Percentiles rank a stretch among this genome's conserved stretches.
Evolutionary conservation across 2,888 invertebrate species (phyloP).

Genomic region (Ophion ellenae): DNA sequence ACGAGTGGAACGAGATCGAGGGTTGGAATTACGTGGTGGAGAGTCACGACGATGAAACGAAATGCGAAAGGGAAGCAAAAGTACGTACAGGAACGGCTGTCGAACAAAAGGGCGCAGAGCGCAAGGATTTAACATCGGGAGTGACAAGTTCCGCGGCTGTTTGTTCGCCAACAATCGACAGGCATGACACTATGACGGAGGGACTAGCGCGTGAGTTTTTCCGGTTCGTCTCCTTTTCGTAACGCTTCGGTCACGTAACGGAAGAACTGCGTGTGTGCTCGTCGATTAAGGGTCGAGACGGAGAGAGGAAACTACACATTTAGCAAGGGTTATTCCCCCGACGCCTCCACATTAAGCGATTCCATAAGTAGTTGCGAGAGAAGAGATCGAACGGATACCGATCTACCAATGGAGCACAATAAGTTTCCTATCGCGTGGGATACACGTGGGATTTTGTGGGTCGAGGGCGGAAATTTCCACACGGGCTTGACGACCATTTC

Average conservation of each 20-base stretch:
- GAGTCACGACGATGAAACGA: constrained; percentile 14
- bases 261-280: constrained; percentile 57
- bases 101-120: background rate
- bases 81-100: background rate
- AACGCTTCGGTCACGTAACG: constrained; percentile 66
- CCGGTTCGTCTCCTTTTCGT: constrained; percentile 13
- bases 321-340: constrained; percentile 40
- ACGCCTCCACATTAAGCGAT: constrained; percentile 66
- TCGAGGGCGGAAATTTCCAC: background rate
- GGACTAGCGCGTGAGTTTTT: constrained; percentile 34
- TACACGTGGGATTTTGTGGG: background rate
- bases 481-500: background rate
- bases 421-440: background rate
- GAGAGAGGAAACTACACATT: constrained; percentile 41
- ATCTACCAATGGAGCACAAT: background rate
- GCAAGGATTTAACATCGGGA: constrained; percentile 9
- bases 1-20: constrained; percentile 41
- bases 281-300: constrained; percentile 68
- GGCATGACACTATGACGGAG: background rate
- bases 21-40: constrained; percentile 29
- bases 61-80: constrained; percentile 5
- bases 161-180: constrained; percentile 3
- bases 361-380: constrained; percentile 55
- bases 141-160: constrained; percentile 8
- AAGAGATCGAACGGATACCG: constrained; percentile 33